Base-by-base conservation (phyloP, 2,888 invertebrate species). In the Nomada fabriciana region DNA sequence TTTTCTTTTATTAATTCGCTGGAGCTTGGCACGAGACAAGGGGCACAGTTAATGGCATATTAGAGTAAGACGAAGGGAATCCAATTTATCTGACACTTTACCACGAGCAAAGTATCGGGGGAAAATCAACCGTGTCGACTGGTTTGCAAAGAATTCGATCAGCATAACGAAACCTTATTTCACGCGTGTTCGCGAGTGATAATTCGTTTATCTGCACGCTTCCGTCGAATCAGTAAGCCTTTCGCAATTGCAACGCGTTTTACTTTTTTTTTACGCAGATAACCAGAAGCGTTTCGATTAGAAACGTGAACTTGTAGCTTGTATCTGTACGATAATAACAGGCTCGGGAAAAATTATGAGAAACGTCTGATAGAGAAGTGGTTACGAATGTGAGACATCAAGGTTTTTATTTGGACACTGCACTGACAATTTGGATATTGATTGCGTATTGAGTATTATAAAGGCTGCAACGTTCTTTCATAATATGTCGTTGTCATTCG, bases 11-110 rank as follows among this genome's bases (percentile, higher is more conserved):
- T 7, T 20, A 20, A 60, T 23, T 50, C 50, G 42, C 36, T 25
- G 18, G 67, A 57, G 25, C 15, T 55, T 50, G 5, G 23, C 60
- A 68, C 15, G 18, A 63, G 70, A 50, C 42, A 59, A 72, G 50
- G 50, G 71, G 67, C 65, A 25, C 55, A n/a, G 78, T 72, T 79
- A 72, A 80, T 68, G 63, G 63, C 57, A 68, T 79, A 79, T 59
- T 52, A 57, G 52, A 68, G 52, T 53, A 76, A 76, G 76, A 80
- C 70, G 70, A 53, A 53, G 52, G 70, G 18, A 69, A 73, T 79
- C 72, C 79, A 79, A 80, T 80, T 71, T 71, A 69, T 69, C 74
- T 57, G 55, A 67, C 79, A 65, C 83, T 87, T 87, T 84, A 83
- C 72, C 85, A 71, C 71, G 77, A 74, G 78, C 69, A 85, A 79